Evolutionary conservation across 2,888 invertebrate species (phyloP), one percentile per base, ranked within the genome.

Genomic region (Neria commutata): DNA sequence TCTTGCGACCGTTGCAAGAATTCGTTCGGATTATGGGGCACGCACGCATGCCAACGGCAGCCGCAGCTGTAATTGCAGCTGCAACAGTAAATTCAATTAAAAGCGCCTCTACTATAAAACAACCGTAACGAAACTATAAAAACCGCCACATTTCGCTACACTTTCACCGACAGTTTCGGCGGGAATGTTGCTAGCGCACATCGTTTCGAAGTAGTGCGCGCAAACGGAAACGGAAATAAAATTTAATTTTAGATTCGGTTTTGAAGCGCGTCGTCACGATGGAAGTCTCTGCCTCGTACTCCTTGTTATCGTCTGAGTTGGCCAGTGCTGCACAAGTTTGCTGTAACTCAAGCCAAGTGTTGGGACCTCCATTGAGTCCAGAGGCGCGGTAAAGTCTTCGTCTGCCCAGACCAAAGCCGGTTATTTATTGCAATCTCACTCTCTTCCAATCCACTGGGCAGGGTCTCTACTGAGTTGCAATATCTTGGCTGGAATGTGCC

Each of bases 401-500:
- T 19, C 29, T 8, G 29, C 29, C 5, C 6, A 29, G 6, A 29
- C 11, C 11, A 5, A 29, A 5, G 29, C 29, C 5, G 5, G 29
- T 29, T 29, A 8, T 29, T 29, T n/a, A n/a, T n/a, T n/a, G n/a
- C n/a, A n/a, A n/a, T n/a, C n/a, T n/a, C n/a, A 16, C 10, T 16
- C n/a, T 10, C 6, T 37, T 4, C n/a, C n/a, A 48, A 24, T 24
- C 34, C 29, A 24, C 23, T 1, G 19, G 56, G 56, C 29, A 74
- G 67, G 40, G 68, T 68, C 1, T 65, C 67, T 21, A 59, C 69
- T 0, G 81, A 80, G 4, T 67, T 77, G 19, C 83, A 84, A 63
- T 82, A 89, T 81, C 78, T 91, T 59, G 91, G 89, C 67, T 92
- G 89, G 83, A 91, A 92, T 72, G 86, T 93, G 33, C 87, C 89